Percentiles rank a stretch among this genome's conserved stretches.
Conservation (phyloP, 1,140 invertebrate species). For the Neodiprion fabricii region DNA sequence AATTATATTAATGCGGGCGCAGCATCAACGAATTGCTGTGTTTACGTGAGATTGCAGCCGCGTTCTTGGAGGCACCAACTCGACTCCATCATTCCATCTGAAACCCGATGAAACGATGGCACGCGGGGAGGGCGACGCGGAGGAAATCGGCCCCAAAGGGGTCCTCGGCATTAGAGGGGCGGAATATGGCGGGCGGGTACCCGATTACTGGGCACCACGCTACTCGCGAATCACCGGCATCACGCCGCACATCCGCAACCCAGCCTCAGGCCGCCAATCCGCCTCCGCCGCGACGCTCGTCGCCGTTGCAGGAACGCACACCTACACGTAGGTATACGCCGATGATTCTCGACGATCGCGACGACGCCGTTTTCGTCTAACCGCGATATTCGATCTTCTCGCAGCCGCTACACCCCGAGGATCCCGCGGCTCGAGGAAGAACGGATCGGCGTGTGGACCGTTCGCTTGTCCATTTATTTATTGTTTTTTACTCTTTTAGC, state of each 20-base stretch:
- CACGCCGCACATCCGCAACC: slow-evolving; percentile 59
- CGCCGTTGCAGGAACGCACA: neutral
- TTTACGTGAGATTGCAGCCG: slow-evolving; percentile 56
- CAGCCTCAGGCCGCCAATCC: slow-evolving; percentile 61
- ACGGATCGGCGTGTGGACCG: neutral
- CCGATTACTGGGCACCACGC: slow-evolving; percentile 60
- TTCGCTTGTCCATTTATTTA: too few relatives aligned
- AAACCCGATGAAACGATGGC: slow-evolving; percentile 23
- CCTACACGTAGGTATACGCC: neutral
- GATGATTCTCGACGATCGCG: slow-evolving; percentile 17
- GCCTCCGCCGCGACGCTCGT: slow-evolving; percentile 30
- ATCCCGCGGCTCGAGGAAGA: neutral
- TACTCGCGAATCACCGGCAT: slow-evolving; percentile 60
- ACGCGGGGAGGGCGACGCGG: slow-evolving; percentile 8
- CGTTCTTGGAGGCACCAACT: slow-evolving; percentile 3
- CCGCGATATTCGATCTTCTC: slow-evolving; percentile 16
- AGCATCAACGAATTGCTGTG: slow-evolving; percentile 58
- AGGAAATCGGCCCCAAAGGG: slow-evolving; percentile 9
- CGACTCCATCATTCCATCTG: slow-evolving; percentile 23
- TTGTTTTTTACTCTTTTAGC: too few relatives aligned
- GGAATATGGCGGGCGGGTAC: slow-evolving; percentile 49
- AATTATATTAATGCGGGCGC: slow-evolving; percentile 63
- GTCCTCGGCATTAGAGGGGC: neutral
- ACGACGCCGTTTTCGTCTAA: slow-evolving; percentile 25
- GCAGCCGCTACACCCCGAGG: slow-evolving; percentile 8